Conservation (phyloP, 2,888 invertebrate species). For the Zaprionus obscuricornis region DNA sequence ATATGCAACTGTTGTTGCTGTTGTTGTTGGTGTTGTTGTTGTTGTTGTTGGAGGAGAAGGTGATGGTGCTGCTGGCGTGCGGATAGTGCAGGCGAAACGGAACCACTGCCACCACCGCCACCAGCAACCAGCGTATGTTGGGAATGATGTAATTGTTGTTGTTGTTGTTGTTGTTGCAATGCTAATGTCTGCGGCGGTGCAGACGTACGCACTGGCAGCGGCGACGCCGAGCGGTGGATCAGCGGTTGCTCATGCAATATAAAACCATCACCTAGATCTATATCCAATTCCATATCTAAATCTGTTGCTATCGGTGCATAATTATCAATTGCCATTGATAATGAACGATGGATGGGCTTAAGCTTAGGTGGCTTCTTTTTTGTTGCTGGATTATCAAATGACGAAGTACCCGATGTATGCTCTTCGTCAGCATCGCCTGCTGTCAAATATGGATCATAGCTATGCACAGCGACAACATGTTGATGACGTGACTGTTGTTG, state of each 20-base stretch:
- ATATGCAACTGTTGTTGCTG: constrained; percentile 74
- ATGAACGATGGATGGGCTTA: constrained; percentile 83
- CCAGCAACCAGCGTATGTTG: constrained; percentile 62
- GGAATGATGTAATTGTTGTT: constrained; percentile 67
- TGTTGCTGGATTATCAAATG: constrained; percentile 82
- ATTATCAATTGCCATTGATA: constrained; percentile 83
- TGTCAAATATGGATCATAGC: constrained; percentile 73
- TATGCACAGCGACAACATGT: constrained; percentile 75
- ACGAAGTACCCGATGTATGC: constrained; percentile 80
- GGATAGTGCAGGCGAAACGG: constrained; percentile 80
- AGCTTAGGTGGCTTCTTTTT: constrained; percentile 83
- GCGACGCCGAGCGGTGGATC: constrained; percentile 81
- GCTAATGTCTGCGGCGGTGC: constrained; percentile 82
- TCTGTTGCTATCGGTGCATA: constrained; percentile 77
- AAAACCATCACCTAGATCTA: constrained; percentile 69
- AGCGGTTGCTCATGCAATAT: constrained; percentile 81
- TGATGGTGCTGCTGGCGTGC: constrained; percentile 80
- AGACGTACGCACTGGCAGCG: constrained; percentile 80
- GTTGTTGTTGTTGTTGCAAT: constrained; percentile 55
- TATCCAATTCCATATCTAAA: constrained; percentile 39
- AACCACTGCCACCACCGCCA: constrained; percentile 75
- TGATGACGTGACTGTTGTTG: constrained; percentile 51
- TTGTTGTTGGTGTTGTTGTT: constrained; percentile 67
- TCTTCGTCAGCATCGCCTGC: constrained; percentile 75
- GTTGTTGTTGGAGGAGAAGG: constrained; percentile 56